phyloP scores from a whole-genome alignment of 2,888 invertebrate genomes.

The Cantharis rustica region DNA sequence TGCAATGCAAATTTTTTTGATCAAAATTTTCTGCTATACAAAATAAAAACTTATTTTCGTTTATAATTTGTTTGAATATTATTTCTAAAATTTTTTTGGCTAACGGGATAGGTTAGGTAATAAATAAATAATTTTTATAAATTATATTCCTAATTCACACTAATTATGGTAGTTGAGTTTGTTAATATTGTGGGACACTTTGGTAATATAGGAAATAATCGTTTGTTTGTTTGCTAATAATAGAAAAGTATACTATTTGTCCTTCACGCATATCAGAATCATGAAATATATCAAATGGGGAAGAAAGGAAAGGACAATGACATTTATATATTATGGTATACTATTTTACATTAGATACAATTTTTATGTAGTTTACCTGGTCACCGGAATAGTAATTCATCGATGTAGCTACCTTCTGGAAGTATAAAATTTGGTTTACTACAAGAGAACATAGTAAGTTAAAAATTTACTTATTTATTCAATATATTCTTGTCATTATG shows the following conservation, averaged over 20 bases:
- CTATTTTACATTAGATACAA: neutral
- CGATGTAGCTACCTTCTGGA: neutral
- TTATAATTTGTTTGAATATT: neutral
- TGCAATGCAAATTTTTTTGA: neutral
- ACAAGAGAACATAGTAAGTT: neutral
- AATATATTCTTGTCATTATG: too few relatives aligned
- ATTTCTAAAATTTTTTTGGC: neutral
- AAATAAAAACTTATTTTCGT: neutral
- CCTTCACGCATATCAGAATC: neutral
- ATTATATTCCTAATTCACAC: neutral
- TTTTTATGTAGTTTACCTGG: neutral
- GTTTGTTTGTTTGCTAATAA: neutral
- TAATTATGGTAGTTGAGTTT: neutral
- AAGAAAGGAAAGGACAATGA: neutral
- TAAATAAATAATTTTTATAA: too few relatives aligned
- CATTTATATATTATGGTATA: neutral
- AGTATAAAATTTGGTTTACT: neutral
- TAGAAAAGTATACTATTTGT: neutral
- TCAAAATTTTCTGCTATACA: neutral
- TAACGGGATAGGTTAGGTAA: neutral
- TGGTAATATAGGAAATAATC: too few relatives aligned
- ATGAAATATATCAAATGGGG: neutral
- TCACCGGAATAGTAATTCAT: neutral
- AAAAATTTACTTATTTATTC: neutral
- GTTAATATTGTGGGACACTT: neutral